These are phyloP conservation scores for Rambutsinella grinnellia DNA, from an alignment of 2,888 invertebrate genomes.

Conservation along the genomic window DNA sequence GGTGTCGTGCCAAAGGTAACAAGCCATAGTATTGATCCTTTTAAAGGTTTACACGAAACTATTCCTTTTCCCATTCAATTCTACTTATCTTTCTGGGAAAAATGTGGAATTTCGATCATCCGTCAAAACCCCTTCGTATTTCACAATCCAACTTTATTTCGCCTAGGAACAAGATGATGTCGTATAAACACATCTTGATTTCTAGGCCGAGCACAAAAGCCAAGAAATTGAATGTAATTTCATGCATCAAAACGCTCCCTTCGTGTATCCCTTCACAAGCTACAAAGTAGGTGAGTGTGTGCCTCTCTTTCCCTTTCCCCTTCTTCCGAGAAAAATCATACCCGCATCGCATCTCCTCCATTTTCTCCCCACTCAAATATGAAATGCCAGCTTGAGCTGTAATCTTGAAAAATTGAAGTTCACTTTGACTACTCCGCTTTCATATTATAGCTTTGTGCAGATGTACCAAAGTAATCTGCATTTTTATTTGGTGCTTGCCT, in stretches of 20 bases:
- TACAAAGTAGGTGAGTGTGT: not conserved
- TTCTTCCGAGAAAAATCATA: not conserved
- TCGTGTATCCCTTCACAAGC: not conserved
- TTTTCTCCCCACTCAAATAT: too few species aligned
- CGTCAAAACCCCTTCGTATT: slow-evolving; percentile 36
- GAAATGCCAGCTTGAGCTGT: too few species aligned
- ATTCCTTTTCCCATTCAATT: not conserved
- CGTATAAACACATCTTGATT: slow-evolving; percentile 18
- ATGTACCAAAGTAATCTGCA: too few species aligned
- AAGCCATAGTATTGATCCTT: too few species aligned
- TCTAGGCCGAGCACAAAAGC: not conserved
- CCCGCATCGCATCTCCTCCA: too few species aligned
- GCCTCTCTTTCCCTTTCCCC: not conserved
- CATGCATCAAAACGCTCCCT: slow-evolving; percentile 47
- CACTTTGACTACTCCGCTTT: not conserved
- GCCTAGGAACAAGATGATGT: slow-evolving; percentile 19
- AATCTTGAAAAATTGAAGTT: not conserved
- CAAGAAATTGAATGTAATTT: slow-evolving; percentile 41
- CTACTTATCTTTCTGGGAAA: not conserved
- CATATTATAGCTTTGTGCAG: too few species aligned
- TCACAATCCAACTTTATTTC: slow-evolving; percentile 48
- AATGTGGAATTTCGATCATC: slow-evolving; percentile 26
- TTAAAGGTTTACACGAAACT: not conserved
- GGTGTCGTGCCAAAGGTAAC: not conserved
- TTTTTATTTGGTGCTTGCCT: too few species aligned